A percentile compares a stretch with the other conserved stretches of the same genome.
Conservation (phyloP, 2,113 vertebrate species). For the Paradisaea rubra region DNA sequence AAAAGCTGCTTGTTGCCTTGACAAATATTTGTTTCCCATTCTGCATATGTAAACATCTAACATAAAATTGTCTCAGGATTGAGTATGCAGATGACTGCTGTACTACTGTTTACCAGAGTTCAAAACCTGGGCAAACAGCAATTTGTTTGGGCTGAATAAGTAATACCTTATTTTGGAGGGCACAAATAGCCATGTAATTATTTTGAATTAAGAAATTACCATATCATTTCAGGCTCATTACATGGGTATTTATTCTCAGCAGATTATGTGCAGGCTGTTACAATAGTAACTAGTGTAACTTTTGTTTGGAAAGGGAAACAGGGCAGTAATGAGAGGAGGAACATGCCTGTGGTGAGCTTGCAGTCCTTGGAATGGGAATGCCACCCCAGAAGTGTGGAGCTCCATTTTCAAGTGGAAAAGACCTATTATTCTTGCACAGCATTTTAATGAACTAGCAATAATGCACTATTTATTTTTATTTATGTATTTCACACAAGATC, state of each 20-base stretch:
- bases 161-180: constrained; percentile 47
- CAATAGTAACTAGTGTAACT: neutral
- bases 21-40: constrained; percentile 45
- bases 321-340: neutral
- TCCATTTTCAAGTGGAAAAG: neutral
- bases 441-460: neutral
- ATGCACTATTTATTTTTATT: neutral
- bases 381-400: neutral
- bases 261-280: constrained; percentile 10
- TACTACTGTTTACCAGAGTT: constrained; percentile 43
- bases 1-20: constrained; percentile 7
- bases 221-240: constrained; percentile 62
- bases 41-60: neutral
- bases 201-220: constrained; percentile 63
- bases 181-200: constrained; percentile 64
- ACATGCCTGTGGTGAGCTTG: neutral
- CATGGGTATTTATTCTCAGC: constrained; percentile 47
- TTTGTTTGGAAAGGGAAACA: neutral
- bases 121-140: constrained; percentile 57
- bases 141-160: constrained; percentile 59
- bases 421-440: neutral
- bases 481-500: neutral
- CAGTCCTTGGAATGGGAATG: neutral
- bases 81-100: constrained; percentile 5
- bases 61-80: constrained; percentile 4